phyloP scores from a whole-genome alignment of 2,888 invertebrate genomes.

The Ethmia dodecea region DNA sequence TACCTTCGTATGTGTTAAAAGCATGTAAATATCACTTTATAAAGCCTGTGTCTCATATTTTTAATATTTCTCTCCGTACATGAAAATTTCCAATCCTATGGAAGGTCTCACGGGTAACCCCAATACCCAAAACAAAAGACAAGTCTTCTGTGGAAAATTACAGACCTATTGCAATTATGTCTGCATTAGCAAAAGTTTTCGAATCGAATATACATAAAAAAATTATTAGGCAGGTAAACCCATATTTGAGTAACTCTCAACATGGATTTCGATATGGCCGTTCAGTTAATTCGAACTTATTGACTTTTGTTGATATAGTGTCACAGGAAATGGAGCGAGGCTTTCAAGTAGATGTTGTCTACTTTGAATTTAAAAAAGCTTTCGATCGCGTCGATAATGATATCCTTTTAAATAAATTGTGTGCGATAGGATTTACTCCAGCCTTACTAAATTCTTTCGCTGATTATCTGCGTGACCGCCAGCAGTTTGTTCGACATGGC shows the following conservation, averaged over 20 bases:
- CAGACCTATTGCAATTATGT: slow-evolving; percentile 9
- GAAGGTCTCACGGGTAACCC: slow-evolving; percentile 9
- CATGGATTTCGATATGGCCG: slow-evolving; percentile 8
- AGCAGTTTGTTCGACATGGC: slow-evolving; percentile 2
- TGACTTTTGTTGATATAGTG: not conserved
- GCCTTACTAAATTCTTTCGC: not conserved
- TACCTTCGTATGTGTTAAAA: no score
- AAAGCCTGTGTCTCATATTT: no score
- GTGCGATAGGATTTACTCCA: not conserved
- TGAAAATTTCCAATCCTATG: no score
- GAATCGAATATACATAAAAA: slow-evolving; percentile 3
- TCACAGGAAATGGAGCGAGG: slow-evolving; percentile 2
- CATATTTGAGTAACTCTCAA: slow-evolving; percentile 6
- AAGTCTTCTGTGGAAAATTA: slow-evolving; percentile 2
- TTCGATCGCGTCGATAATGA: slow-evolving; percentile 6
- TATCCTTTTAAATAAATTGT: not conserved
- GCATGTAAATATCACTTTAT: no score
- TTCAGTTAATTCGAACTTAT: slow-evolving; percentile 8
- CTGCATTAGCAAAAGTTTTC: slow-evolving; percentile 6
- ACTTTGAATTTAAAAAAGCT: slow-evolving; percentile 4
- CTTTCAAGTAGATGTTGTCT: slow-evolving; percentile 6
- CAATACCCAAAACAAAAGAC: slow-evolving; percentile 4
- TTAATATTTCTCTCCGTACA: no score
- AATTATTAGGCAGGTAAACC: slow-evolving; percentile 2
- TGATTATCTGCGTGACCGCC: not conserved